Evolutionary conservation across 2,888 invertebrate species (phyloP).

Genomic region (Diarsia mendica): DNA sequence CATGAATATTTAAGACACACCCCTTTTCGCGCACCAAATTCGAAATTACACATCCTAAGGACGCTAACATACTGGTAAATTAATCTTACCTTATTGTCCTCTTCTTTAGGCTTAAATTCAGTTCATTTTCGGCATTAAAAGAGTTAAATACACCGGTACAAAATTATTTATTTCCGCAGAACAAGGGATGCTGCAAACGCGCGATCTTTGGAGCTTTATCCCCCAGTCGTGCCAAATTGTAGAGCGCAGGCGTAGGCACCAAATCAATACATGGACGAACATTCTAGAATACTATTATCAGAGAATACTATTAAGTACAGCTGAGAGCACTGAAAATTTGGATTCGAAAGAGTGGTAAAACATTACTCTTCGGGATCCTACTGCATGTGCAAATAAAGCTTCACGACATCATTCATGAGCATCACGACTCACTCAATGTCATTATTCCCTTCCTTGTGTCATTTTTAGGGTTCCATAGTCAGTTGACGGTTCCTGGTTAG

Average conservation of each 20-base stretch:
- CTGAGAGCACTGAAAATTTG: neutral
- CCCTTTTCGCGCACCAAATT: constrained; percentile 45
- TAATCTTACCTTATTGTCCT: constrained; percentile 54
- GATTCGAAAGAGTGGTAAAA: neutral
- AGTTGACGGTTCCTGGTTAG: too few species aligned
- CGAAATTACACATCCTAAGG: constrained; percentile 17
- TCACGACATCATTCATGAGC: too few species aligned
- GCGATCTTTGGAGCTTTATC: constrained; percentile 79
- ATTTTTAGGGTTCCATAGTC: too few species aligned
- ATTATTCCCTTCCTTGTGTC: too few species aligned
- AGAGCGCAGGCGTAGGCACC: constrained; percentile 82
- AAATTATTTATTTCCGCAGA: constrained; percentile 68
- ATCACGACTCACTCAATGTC: too few species aligned
- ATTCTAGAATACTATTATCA: neutral
- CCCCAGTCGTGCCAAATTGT: constrained; percentile 72
- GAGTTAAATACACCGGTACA: constrained; percentile 30
- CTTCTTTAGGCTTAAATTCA: constrained; percentile 11
- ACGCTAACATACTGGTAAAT: constrained; percentile 20
- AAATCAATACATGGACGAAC: constrained; percentile 34
- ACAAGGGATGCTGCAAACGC: constrained; percentile 79
- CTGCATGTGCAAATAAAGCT: neutral
- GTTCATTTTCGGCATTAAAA: constrained; percentile 40
- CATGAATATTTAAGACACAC: constrained; percentile 74
- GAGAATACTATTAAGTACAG: too few species aligned
- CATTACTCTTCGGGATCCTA: neutral